These are phyloP conservation scores for Acleris holmiana DNA, from an alignment of 2,888 invertebrate genomes.

Conservation along the genomic window DNA sequence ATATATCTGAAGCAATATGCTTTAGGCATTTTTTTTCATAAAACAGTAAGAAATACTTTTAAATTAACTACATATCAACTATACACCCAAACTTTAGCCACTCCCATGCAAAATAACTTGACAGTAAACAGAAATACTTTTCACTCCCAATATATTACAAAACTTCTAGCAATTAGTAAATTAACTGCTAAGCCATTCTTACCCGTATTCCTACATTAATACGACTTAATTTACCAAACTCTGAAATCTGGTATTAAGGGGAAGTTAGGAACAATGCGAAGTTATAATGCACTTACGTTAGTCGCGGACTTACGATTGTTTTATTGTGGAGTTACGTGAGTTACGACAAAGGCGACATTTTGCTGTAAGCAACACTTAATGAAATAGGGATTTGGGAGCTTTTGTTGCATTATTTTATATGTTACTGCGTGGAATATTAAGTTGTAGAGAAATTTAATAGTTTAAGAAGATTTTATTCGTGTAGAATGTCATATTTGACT, in stretches of 20 bases:
- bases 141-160: slow-evolving; percentile 19
- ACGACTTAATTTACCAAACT: not conserved
- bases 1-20: too few species aligned
- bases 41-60: too few species aligned
- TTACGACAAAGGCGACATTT: slow-evolving; percentile 1
- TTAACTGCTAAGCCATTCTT: not conserved
- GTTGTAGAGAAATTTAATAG: too few species aligned
- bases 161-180: slow-evolving; percentile 17
- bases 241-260: slow-evolving; percentile 7
- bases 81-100: too few species aligned
- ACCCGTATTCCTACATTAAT: not conserved
- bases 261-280: slow-evolving; percentile 15
- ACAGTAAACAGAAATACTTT: slow-evolving; percentile 8
- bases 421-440: too few species aligned
- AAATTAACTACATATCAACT: too few species aligned
- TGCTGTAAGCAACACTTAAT: slow-evolving; percentile 2
- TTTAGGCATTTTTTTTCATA: too few species aligned
- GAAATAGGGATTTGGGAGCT: slow-evolving; percentile 1
- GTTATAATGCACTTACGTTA: slow-evolving; percentile 23
- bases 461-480: too few species aligned
- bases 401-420: not conserved
- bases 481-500: too few species aligned
- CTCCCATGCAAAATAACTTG: not conserved
- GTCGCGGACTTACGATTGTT: slow-evolving; percentile 10
- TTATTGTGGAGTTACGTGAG: slow-evolving; percentile 2